phyloP scores from a whole-genome alignment of 2,113 vertebrate species.

The Dipodomys merriami region DNA sequence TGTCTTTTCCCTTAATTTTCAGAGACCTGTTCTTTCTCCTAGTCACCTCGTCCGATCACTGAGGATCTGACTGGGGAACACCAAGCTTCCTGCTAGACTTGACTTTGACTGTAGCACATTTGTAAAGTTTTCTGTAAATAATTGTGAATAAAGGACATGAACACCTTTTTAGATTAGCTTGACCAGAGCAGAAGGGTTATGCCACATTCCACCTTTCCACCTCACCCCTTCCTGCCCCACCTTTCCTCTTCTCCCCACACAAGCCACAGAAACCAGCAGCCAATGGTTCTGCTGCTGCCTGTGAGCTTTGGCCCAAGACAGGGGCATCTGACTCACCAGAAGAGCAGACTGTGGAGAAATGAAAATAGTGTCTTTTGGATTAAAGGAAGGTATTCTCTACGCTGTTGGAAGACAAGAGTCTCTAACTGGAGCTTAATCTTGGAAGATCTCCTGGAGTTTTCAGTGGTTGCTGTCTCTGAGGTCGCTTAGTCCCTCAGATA shows the following conservation, averaged over 20 bases:
- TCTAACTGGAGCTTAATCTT: neutral
- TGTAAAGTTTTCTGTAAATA: slow-evolving; percentile 43
- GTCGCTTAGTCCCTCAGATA: neutral
- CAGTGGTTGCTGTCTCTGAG: neutral
- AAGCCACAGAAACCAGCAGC: neutral
- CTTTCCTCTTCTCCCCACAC: neutral
- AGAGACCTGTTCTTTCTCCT: slow-evolving; percentile 6
- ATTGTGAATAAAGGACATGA: slow-evolving; percentile 29
- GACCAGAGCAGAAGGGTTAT: neutral
- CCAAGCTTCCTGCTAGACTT: slow-evolving; percentile 42
- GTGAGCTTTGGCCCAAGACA: neutral
- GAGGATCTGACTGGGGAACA: slow-evolving; percentile 11
- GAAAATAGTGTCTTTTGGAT: neutral
- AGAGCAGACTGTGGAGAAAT: neutral
- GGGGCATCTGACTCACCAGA: slow-evolving; percentile 11
- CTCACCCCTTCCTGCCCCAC: slow-evolving; percentile 3
- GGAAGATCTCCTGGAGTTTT: neutral
- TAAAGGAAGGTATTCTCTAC: neutral
- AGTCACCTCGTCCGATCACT: neutral
- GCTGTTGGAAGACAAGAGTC: neutral
- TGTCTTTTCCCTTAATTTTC: slow-evolving; percentile 58
- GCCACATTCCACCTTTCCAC: neutral
- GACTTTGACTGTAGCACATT: neutral
- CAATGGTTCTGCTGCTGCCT: neutral
- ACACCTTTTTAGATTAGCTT: slow-evolving; percentile 17